These are phyloP conservation scores for Chionodraco myersi DNA, from an alignment of 2,113 vertebrate species.

Conservation along the genomic window DNA sequence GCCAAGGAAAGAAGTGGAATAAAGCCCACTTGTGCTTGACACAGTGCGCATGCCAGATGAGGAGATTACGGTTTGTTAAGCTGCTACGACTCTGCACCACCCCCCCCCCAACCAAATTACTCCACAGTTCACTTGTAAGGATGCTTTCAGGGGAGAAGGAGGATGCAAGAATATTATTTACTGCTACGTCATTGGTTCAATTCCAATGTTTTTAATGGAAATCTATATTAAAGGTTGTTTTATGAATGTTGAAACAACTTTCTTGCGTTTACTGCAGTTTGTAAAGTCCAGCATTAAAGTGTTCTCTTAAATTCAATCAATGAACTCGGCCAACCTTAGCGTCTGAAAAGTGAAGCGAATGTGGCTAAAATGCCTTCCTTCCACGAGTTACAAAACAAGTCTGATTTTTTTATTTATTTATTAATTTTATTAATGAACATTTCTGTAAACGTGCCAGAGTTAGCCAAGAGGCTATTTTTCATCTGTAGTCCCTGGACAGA, in stretches of 20 bases:
- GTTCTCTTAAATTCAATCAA: not conserved
- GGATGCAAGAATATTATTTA: not conserved
- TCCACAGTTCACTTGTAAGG: conserved; percentile 68
- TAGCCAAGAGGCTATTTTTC: no score
- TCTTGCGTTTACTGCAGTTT: conserved; percentile 5
- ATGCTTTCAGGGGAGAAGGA: conserved; percentile 24
- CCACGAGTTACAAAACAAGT: no score
- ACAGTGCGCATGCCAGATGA: conserved; percentile 66
- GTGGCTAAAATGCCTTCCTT: no score
- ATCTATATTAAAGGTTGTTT: not conserved
- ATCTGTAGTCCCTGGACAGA: no score
- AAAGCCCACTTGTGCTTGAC: conserved; percentile 59
- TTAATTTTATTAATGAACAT: no score
- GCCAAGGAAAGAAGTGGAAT: conserved; percentile 44
- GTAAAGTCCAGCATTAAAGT: conserved; percentile 8
- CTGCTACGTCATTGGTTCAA: not conserved
- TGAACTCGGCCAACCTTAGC: no score
- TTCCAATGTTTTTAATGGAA: no score
- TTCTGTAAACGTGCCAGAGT: no score
- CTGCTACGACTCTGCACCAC: conserved; percentile 46
- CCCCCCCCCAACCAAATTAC: conserved; percentile 54
- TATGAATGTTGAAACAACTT: not conserved
- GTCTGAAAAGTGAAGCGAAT: no score
- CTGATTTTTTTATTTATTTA: no score
- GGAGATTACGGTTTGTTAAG: conserved; percentile 72